Conservation (phyloP, 23 tunicate genomes). For the Ascidia mentula region DNA sequence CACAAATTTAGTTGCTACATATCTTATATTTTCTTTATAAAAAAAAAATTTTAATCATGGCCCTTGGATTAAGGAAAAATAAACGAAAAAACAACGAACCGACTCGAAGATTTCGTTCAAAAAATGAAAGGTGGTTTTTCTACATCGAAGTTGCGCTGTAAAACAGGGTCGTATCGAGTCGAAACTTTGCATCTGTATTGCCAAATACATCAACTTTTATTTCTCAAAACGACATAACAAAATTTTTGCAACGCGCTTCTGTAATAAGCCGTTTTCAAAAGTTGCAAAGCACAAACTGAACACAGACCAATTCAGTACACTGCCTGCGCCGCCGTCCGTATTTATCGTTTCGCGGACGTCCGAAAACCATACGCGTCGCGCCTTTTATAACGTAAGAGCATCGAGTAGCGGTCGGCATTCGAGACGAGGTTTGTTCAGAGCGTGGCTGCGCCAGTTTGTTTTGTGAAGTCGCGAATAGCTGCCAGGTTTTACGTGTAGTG, state of each 20-base stretch:
- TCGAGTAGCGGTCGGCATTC: constrained; percentile 18
- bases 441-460: background rate
- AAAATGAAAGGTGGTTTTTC: background rate
- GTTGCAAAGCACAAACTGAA: constrained; percentile 3
- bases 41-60: background rate
- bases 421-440: background rate
- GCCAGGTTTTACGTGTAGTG: too few relatives aligned
- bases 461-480: too few relatives aligned
- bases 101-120: background rate
- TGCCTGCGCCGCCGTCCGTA: constrained; percentile 8
- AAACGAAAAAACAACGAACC: background rate
- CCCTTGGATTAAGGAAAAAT: background rate
- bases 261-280: background rate
- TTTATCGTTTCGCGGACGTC: constrained; percentile 80
- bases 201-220: constrained; percentile 1
- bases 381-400: constrained; percentile 33
- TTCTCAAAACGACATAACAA: background rate
- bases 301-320: background rate
- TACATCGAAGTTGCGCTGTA: background rate
- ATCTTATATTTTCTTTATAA: background rate
- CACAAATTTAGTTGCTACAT: background rate
- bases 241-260: background rate
- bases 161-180: background rate
- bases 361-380: constrained; percentile 37
- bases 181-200: background rate